Conservation (phyloP, 2,888 invertebrate species). For the Thumatha senex region DNA sequence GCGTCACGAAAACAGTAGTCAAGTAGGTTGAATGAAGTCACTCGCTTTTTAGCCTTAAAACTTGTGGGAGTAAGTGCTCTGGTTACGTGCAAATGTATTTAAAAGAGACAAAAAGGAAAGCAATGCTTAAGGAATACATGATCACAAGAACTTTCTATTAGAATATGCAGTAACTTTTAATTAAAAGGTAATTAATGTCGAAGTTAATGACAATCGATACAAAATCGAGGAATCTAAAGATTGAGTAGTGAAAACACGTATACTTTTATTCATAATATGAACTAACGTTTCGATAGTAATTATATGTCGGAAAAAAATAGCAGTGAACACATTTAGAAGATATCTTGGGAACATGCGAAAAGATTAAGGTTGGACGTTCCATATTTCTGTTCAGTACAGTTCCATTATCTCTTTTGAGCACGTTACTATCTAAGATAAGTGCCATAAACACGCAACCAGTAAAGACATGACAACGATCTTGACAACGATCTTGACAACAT, state of each 20-base stretch:
- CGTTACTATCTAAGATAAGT: conserved; percentile 32
- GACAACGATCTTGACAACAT: conserved; percentile 45
- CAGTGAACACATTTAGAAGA: too few relatives aligned
- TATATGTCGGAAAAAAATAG: too few relatives aligned
- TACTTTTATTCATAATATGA: too few relatives aligned
- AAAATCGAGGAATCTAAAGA: too few relatives aligned
- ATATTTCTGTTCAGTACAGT: too few relatives aligned
- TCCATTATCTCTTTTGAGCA: conserved; percentile 38
- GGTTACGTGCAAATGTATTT: conserved; percentile 48
- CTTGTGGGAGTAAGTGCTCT: conserved; percentile 47
- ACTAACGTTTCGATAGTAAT: too few relatives aligned
- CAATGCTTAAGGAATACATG: conserved; percentile 43
- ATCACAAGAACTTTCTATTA: conserved; percentile 32
- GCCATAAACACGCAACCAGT: conserved; percentile 41
- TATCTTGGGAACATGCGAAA: conserved; percentile 21
- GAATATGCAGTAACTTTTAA: conserved; percentile 34
- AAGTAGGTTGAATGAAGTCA: conserved; percentile 66
- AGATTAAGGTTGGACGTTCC: conserved; percentile 22
- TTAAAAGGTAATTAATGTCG: conserved; percentile 27
- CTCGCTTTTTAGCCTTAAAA: conserved; percentile 53
- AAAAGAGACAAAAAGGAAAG: conserved; percentile 60
- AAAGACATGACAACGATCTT: conserved; percentile 52
- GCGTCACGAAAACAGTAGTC: conserved; percentile 59
- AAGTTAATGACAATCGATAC: too few relatives aligned
- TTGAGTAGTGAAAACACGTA: too few relatives aligned